Conservation (phyloP, 2,113 vertebrate species). For the Chitala chitala region DNA sequence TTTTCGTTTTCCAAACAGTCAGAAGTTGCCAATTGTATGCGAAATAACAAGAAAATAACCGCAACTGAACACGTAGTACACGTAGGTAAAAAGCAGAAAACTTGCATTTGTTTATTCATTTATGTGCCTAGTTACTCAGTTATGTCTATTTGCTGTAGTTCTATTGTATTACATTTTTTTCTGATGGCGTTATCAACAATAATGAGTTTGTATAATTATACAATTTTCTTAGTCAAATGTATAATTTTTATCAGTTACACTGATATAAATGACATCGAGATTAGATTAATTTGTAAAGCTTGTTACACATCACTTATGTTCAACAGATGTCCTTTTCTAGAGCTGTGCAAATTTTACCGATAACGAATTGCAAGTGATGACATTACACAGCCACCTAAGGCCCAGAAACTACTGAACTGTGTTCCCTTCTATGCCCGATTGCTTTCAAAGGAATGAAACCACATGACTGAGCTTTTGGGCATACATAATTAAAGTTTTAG, state of each 20-base stretch:
- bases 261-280: too few species aligned
- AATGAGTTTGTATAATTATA: not conserved
- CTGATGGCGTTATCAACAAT: not conserved
- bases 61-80: too few species aligned
- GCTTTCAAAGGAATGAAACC: not conserved
- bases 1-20: too few species aligned
- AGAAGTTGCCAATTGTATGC: too few species aligned
- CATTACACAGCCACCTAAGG: not conserved
- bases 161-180: not conserved
- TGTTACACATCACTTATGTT: not conserved
- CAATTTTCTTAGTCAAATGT: not conserved
- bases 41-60: too few species aligned
- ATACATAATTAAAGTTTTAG: conserved; percentile 6
- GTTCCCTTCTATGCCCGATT: not conserved
- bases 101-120: too few species aligned
- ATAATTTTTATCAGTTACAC: not conserved
- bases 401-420: not conserved
- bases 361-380: not conserved
- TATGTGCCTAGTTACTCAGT: not conserved
- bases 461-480: not conserved
- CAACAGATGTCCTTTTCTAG: conserved; percentile 8
- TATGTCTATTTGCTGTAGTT: not conserved
- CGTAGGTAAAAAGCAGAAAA: too few species aligned
- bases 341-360: not conserved
- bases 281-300: not conserved